Evolutionary conservation across 2,113 vertebrate species (phyloP).

Genomic region (Donacobius atricapilla): DNA sequence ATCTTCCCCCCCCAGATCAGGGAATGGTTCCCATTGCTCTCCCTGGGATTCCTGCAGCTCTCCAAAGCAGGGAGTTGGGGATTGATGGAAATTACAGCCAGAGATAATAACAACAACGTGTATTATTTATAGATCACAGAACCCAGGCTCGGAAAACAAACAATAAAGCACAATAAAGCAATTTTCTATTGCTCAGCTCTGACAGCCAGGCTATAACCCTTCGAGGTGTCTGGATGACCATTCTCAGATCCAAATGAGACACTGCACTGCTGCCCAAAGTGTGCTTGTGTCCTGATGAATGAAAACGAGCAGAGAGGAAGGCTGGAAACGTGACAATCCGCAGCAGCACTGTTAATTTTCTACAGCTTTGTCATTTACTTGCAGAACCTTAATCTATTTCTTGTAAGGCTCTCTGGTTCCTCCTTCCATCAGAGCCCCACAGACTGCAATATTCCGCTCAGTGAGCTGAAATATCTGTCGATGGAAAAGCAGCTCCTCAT

Average conservation of each 20-base stretch:
- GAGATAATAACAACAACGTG: background rate
- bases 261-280: background rate
- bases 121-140: background rate
- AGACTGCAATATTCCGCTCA: slow-evolving; percentile 20
- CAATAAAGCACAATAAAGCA: background rate
- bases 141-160: background rate
- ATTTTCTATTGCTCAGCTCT: background rate
- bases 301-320: background rate
- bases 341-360: background rate
- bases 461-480: slow-evolving; percentile 16
- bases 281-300: background rate
- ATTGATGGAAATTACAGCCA: background rate
- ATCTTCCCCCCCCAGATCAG: background rate
- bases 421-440: background rate
- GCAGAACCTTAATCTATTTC: background rate
- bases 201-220: background rate
- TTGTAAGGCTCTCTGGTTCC: background rate
- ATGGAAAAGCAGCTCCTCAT: background rate
- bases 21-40: background rate
- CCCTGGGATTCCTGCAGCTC: background rate
- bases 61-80: background rate
- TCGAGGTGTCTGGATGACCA: background rate
- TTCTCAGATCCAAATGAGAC: background rate
- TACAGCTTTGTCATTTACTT: background rate
- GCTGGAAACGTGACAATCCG: background rate